Evolutionary conservation across 2,113 vertebrate species (phyloP), one percentile per base, ranked within the genome.

Genomic region (Muscicapa adusta): DNA sequence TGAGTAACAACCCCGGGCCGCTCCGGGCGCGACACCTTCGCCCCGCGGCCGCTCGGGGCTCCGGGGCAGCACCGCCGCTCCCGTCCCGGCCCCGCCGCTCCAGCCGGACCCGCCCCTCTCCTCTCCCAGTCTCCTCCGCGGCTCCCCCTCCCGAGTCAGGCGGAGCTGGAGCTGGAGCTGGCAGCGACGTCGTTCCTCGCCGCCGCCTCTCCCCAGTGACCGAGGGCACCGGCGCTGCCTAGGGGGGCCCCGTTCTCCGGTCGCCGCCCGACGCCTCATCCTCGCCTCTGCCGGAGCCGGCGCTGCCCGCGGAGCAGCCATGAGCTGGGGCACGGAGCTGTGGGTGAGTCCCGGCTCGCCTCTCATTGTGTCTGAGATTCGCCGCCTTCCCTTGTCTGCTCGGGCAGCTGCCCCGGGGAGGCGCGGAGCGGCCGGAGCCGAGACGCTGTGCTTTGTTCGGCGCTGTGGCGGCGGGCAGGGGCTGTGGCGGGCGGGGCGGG

Each of bases 291-390:
- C 85, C 25, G 74, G 57, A 75, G 94, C 76, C 66, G n/a, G 80
- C 36, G 28, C 50, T 60, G 91, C 85, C 77, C 74, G 82, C 18
- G 53, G 85, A 94, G 94, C 93, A 96, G 92, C 97, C 97, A 98
- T 98, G 98, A 98, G 98, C 95, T 98, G 98, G 98, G 98, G 98
- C 97, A 97, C 98, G 60, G 98, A 98, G 96, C 98, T 98, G 60
- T 98, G 98, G 98, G 98, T 98, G 96, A 98, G 98, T 97, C 75
- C 31, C 7, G 13, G 63, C 73, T 83, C 56, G 63, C 54, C 51
- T 51, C 72, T 71, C 97, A 97, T 97, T 97, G 97, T 98, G 97
- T 94, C 89, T 86, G 87, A 31, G 71, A 70, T 57, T 84, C 56
- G 31, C 57, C 68, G n/a, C 57, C 66, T 85, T 45, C 34, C 43